These are phyloP conservation scores for Diarsia mendica DNA, from an alignment of 2,888 invertebrate species.

Conservation along the genomic window DNA sequence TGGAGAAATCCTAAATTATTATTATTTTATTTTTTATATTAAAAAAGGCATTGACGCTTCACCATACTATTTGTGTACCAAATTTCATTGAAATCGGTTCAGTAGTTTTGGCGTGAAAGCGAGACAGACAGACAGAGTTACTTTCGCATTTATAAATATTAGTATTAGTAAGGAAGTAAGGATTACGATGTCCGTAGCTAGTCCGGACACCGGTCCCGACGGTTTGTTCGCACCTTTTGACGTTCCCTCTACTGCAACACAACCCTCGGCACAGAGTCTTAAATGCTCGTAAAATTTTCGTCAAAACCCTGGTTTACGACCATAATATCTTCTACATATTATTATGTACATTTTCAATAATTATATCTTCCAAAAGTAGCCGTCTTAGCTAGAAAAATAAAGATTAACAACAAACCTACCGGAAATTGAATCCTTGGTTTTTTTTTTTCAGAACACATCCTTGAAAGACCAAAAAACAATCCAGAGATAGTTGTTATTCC, in stretches of 20 bases:
- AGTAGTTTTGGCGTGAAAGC: too few relatives aligned
- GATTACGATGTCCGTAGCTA: not conserved
- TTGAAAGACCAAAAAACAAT: slow-evolving; percentile 9
- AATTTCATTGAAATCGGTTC: too few relatives aligned
- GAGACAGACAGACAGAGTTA: too few relatives aligned
- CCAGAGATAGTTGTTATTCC: slow-evolving; percentile 13
- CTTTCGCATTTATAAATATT: too few relatives aligned
- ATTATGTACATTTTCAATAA: not conserved
- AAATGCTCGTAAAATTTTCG: not conserved
- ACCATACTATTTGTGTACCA: too few relatives aligned
- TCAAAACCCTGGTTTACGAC: not conserved
- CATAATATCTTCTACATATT: not conserved
- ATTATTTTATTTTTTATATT: too few relatives aligned
- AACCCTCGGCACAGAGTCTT: too few relatives aligned
- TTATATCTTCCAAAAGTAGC: not conserved
- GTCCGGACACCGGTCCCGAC: not conserved
- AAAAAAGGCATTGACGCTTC: too few relatives aligned
- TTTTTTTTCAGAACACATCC: slow-evolving; percentile 1
- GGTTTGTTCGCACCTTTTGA: not conserved
- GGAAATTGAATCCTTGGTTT: slow-evolving; percentile 36
- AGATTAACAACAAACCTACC: slow-evolving; percentile 16
- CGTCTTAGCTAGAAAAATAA: slow-evolving; percentile 11
- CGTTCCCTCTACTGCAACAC: not conserved
- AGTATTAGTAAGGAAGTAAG: too few relatives aligned
- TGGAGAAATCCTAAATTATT: too few relatives aligned